These are phyloP conservation scores for Aporophyla lueneburgensis DNA, from an alignment of 2,888 invertebrate species.

Conservation along the genomic window DNA sequence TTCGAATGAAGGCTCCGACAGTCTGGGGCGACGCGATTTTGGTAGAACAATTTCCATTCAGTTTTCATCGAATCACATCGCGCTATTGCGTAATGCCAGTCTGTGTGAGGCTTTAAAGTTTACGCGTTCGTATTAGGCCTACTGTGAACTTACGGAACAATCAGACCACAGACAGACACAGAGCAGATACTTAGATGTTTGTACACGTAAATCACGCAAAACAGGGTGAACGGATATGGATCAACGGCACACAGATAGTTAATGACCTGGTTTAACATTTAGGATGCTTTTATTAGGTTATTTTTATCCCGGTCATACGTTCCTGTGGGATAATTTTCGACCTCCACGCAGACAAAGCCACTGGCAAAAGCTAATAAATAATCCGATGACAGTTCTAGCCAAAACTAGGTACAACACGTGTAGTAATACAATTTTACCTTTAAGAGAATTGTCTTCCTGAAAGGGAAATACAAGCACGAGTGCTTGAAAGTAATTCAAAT, in stretches of 20 bases:
- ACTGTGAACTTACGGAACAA: too few relatives aligned
- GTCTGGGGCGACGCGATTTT: neutral
- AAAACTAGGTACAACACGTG: neutral
- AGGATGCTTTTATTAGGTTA: too few relatives aligned
- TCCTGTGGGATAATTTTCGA: too few relatives aligned
- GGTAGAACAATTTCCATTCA: neutral
- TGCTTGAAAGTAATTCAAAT: neutral
- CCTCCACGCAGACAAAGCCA: too few relatives aligned
- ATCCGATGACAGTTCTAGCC: neutral
- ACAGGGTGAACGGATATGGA: too few relatives aligned
- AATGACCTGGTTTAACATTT: too few relatives aligned
- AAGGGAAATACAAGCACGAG: neutral
- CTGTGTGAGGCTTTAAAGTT: too few relatives aligned
- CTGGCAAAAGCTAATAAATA: neutral
- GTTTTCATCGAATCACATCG: neutral
- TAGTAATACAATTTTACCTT: neutral
- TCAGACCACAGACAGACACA: neutral
- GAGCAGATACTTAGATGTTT: neutral
- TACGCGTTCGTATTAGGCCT: too few relatives aligned
- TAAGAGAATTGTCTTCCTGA: neutral
- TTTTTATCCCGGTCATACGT: too few relatives aligned
- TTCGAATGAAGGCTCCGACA: neutral
- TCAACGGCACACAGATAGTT: too few relatives aligned
- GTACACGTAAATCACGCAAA: too few relatives aligned
- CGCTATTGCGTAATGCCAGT: too few relatives aligned